phyloP scores from a whole-genome alignment of 2,113 vertebrate species.

The Zapus hudsonius region DNA sequence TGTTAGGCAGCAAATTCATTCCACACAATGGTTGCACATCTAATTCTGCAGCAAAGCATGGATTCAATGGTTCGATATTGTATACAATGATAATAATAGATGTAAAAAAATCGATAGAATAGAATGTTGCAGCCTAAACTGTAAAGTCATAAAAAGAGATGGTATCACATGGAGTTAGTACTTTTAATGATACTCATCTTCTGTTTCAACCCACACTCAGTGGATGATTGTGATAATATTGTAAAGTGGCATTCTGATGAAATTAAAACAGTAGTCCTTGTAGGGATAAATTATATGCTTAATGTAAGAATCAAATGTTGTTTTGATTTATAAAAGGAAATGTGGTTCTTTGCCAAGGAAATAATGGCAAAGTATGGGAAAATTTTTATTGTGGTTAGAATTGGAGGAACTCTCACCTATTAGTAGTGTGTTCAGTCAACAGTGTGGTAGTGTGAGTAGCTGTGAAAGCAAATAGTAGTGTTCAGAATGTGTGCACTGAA shows the following conservation, averaged over 20 bases:
- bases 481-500: background rate
- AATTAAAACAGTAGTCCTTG: background rate
- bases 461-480: background rate
- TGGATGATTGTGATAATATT: conserved; percentile 63
- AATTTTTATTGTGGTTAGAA: too few relatives aligned
- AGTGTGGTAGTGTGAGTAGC: too few relatives aligned
- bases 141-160: conserved; percentile 41
- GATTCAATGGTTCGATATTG: conserved; percentile 69
- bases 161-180: background rate
- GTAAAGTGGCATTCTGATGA: conserved; percentile 38
- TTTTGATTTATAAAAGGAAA: background rate
- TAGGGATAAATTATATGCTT: background rate
- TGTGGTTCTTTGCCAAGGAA: background rate
- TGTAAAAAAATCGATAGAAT: conserved; percentile 68
- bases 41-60: conserved; percentile 80
- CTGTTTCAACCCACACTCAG: conserved; percentile 44
- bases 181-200: conserved; percentile 60
- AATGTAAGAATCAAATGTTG: background rate
- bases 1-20: conserved; percentile 78
- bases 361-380: background rate
- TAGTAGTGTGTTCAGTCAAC: too few relatives aligned
- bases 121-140: conserved; percentile 70
- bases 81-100: conserved; percentile 73
- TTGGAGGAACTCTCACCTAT: too few relatives aligned
- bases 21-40: conserved; percentile 74